Conservation (phyloP, 64 coral and sea anemone species). For the Actinia equina region DNA sequence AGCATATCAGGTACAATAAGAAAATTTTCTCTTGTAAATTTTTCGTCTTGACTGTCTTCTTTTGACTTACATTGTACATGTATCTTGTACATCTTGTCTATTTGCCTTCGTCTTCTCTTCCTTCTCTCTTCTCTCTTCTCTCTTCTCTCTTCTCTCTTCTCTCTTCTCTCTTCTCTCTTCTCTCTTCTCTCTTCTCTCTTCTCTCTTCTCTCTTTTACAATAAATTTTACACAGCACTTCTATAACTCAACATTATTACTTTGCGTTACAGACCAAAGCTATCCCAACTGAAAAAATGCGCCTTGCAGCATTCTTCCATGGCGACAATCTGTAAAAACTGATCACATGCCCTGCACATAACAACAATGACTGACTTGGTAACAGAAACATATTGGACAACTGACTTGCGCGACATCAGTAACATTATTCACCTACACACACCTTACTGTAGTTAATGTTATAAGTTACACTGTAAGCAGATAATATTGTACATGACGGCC, state of each 20-base stretch:
- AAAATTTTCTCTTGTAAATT: neutral
- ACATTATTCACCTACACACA: too few species aligned
- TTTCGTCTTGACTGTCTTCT: too few species aligned
- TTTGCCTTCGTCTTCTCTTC: too few species aligned
- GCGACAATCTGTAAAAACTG: neutral
- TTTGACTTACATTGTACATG: too few species aligned
- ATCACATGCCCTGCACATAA: neutral
- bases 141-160: too few species aligned
- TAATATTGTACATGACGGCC: too few species aligned
- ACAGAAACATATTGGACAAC: neutral
- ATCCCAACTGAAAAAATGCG: neutral
- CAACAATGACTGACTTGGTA: neutral
- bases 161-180: too few species aligned
- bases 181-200: too few species aligned
- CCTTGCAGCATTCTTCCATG: neutral
- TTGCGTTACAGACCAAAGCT: conserved; percentile 15
- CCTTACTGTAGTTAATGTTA: too few species aligned
- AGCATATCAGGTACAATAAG: conserved; percentile 8
- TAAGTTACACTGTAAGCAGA: too few species aligned
- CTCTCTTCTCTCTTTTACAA: neutral
- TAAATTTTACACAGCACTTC: neutral
- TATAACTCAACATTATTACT: neutral
- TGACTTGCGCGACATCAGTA: neutral
- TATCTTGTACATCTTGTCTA: too few species aligned
- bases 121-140: too few species aligned